Base-by-base conservation (phyloP, 2,797 vertebrate species). In the Salmo trutta region DNA sequence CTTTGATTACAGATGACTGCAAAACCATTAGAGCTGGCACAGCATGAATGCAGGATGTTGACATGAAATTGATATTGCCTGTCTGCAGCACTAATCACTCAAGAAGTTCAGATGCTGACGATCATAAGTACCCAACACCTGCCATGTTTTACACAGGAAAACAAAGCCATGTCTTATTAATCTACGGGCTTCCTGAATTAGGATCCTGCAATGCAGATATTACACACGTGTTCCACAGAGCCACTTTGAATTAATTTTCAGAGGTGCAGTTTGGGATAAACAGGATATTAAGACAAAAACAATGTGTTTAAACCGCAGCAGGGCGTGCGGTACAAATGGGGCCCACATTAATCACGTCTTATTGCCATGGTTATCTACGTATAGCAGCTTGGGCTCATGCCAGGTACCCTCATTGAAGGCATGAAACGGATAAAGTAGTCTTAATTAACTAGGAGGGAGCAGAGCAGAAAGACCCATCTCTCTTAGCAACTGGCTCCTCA, bases 371-470 rank as follows among this genome's bases (percentile, higher is more conserved):
- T 92, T 90, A 87, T 93, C 90, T 88, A 69, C 83, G 79, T 84
- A 81, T 84, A 77, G 84, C 82, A 83, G 80, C 79, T 87, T 91
- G 88, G 91, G 79, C 59, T 73, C 71, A 82, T 88, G 91, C 91
- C 92, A 92, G 77, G 85, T 77, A 77, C 86, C 90, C 84, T 93
- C 91, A 92, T 91, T 93, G 91, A 93, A 93, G 92, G 91, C 88
- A 86, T 90, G 87, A 91, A 91, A 90, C 82, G 79, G 87, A 91
- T 93, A 92, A 93, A 88, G 88, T 85, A 88, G 83, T 84, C 81
- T 92, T 93, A 91, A 94, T 93, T 91, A 93, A 92, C 88, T 91
- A 82, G 86, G 90, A 88, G 86, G 86, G 84, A 81, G 84, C 83
- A 75, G 76, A 27, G 75, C 81, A 88, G 89, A 91, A 92, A 93